Base-by-base conservation (phyloP, 2,888 invertebrate species). In the Strigamia maritima region DNA sequence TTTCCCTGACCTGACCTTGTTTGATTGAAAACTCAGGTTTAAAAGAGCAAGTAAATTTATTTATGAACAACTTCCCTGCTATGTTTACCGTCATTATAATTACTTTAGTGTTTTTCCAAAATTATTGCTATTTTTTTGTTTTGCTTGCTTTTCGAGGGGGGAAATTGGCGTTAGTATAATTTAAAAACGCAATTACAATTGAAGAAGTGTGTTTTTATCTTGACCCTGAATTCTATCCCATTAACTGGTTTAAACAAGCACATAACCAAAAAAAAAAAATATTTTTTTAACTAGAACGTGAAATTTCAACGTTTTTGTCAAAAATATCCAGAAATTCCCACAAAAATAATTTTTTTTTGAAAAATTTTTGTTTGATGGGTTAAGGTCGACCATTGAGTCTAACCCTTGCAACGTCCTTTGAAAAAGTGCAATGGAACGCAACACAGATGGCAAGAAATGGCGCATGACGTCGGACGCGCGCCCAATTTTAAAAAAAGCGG, bases 381-480 rank as follows among this genome's bases (percentile, higher is more conserved):
- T n/a, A 49, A 49, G 49, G 49, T 49, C 49, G 49, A 40, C 19
- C 14, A 16, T n/a, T 6, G 49, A 49, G 49, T 10, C 19, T 49
- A n/a, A n/a, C 49, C 19, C 19, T 49, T 49, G 6, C n/a, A 22
- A 24, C 2, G 7, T 26, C 65, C 26, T 65, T 65, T 65, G 26
- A 65, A 24, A 26, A 26, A 14, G 28, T 28, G 24, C 65, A 65
- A 65, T 65, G 28, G 65, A 65, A 26, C 65, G 28, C 65, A 10
- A 65, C 65, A 65, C 65, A 65, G 24, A 26, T 24, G 49, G 28
- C 65, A 1, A 26, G 65, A 65, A 65, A 65, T 65, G 65, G 65
- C 65, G 65, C 65, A 16, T 65, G 28, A 65, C 28, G 65, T 65
- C 65, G 65, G 65, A 65, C 65, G 65, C 65, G 65, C 65, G 65